These are phyloP conservation scores for Nomada flava DNA, from an alignment of 2,888 invertebrate species.

Conservation along the genomic window DNA sequence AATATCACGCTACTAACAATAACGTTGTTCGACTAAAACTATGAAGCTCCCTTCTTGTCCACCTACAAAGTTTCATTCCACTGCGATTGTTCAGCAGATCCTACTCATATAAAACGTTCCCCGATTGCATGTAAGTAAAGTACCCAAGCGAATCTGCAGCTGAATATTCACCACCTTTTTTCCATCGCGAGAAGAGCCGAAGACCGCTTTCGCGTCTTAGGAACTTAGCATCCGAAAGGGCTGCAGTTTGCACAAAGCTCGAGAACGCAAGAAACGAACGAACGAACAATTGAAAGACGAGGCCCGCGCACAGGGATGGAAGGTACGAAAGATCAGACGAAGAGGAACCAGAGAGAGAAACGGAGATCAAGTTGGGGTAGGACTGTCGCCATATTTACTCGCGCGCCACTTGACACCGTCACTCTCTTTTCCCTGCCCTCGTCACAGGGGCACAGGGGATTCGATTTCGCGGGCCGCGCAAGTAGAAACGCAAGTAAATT, in stretches of 20 bases:
- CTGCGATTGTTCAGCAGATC: too few relatives aligned
- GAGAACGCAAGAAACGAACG: too few relatives aligned
- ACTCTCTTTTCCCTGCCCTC: slow-evolving; percentile 35
- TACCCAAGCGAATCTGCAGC: not conserved
- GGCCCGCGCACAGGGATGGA: not conserved
- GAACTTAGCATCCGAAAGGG: not conserved
- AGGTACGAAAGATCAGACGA: slow-evolving; percentile 9
- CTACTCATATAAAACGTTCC: too few relatives aligned
- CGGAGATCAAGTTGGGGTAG: not conserved
- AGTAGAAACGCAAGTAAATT: slow-evolving; percentile 47
- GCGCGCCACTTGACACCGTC: slow-evolving; percentile 49
- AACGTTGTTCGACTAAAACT: too few relatives aligned
- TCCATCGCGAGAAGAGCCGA: not conserved
- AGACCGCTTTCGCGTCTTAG: not conserved
- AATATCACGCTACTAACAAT: too few relatives aligned
- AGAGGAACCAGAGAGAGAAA: not conserved
- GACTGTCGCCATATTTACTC: slow-evolving; percentile 43
- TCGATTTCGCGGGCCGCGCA: slow-evolving; percentile 42
- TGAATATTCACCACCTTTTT: not conserved
- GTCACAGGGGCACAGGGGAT: slow-evolving; percentile 37
- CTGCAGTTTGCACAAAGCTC: not conserved
- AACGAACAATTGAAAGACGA: not conserved
- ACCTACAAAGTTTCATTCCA: too few relatives aligned
- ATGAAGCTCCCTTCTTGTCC: too few relatives aligned
- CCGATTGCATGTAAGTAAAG: not conserved